Evolutionary conservation across 2,888 invertebrate species (phyloP), one percentile per base, ranked within the genome.

Genomic region (Chirona hameri): DNA sequence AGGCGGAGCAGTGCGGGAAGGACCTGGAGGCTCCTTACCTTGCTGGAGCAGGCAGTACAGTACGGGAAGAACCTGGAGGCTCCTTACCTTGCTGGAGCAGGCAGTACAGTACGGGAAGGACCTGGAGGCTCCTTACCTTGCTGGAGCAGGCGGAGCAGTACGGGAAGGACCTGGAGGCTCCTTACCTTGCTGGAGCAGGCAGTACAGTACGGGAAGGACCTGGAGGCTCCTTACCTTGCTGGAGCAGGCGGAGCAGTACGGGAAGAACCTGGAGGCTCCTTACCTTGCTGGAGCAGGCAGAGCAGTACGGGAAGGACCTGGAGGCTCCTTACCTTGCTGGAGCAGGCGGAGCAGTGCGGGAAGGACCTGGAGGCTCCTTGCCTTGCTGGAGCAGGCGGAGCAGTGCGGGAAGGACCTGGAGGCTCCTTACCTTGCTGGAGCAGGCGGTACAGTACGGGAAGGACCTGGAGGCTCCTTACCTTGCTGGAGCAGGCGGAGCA

Each of bases 81-180:
- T 39, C 10, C 89, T 82, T 80, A 89, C 88, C 88, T 89, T 83
- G 39, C 84, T 81, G 0, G 97, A 98, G 87, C 99, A 99, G 0
- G 97, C 99, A 79, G 97, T 95, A 87, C 99, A 99, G 85, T 95
- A 93, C 82, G 92, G 91, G 90, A 97, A 99, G 86, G 95, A 93
- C 82, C 92, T 90, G 76, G 95, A n/a, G n/a, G n/a, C n/a, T n/a
- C n/a, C n/a, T n/a, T n/a, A n/a, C n/a, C n/a, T n/a, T n/a, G n/a
- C n/a, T n/a, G n/a, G n/a, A n/a, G 87, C 99, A 99, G 0, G 97
- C 99, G 79, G 97, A 95, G 87, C 99, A 99, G 85, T 94, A 93
- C 83, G 92, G 91, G 90, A 97, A 99, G 86, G 95, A 93, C 82
- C 92, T 90, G 76, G 95, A 95, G 1, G 95, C 94, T 39, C 10